Conservation (phyloP, 2,888 invertebrate genomes). For the Leptopilina syphax region DNA sequence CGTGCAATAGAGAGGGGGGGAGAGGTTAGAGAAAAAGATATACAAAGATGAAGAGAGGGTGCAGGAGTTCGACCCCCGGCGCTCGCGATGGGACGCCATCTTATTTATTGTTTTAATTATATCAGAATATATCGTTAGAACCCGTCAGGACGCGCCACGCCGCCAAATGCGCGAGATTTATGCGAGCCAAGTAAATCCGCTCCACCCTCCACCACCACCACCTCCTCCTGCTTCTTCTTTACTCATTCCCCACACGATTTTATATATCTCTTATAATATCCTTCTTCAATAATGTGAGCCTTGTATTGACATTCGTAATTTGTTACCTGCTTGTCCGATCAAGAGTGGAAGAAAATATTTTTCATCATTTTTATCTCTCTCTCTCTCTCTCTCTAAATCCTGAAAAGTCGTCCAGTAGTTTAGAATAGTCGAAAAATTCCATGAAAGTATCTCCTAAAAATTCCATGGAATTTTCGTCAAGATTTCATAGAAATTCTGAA, state of each 20-base stretch:
- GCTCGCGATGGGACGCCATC: conserved; percentile 76
- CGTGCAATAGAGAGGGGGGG: conserved; percentile 14
- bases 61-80: conserved; percentile 74
- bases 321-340: conserved; percentile 60
- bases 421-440: too few species aligned
- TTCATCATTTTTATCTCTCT: conserved; percentile 22
- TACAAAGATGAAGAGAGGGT: conserved; percentile 48
- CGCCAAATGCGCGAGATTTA: conserved; percentile 72
- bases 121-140: conserved; percentile 77
- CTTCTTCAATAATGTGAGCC: conserved; percentile 45
- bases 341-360: conserved; percentile 63
- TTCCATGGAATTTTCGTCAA: too few species aligned
- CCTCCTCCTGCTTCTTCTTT: conserved; percentile 47
- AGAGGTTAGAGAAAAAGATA: conserved; percentile 45
- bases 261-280: conserved; percentile 36
- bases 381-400: too few species aligned
- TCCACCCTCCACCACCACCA: conserved; percentile 48
- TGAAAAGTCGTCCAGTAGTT: too few species aligned
- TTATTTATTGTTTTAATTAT: conserved; percentile 78
- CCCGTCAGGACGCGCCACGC: conserved; percentile 72
- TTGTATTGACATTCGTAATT: conserved; percentile 69
- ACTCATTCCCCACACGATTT: conserved; percentile 47
- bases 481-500: too few species aligned
- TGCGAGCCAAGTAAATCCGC: conserved; percentile 48
- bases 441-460: too few species aligned